Conservation (phyloP, 2,113 vertebrate genomes). For the Riparia riparia region DNA sequence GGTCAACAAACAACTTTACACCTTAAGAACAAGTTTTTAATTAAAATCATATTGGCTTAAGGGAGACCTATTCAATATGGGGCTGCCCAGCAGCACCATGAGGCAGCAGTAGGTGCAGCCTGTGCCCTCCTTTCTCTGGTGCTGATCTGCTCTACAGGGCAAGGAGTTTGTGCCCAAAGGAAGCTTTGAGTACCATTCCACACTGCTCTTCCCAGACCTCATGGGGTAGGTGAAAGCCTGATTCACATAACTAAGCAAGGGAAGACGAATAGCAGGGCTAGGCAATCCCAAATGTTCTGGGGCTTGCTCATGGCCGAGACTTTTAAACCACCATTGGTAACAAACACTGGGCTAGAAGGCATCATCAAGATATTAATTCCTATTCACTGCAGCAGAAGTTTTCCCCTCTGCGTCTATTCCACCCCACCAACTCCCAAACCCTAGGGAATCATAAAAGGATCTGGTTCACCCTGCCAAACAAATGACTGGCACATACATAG, state of each 20-base stretch:
- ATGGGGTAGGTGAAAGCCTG: background rate
- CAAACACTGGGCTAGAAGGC: background rate
- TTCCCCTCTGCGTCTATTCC: accelerated
- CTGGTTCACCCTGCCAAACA: background rate
- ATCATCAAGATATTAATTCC: background rate
- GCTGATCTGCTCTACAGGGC: background rate
- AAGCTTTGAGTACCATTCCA: background rate
- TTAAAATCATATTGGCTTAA: background rate
- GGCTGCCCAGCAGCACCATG: background rate
- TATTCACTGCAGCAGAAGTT: background rate
- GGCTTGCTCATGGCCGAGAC: background rate
- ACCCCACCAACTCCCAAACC: background rate
- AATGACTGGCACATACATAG: background rate
- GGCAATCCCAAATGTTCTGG: background rate
- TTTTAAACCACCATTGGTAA: background rate
- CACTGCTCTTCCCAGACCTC: background rate
- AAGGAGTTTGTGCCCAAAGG: background rate
- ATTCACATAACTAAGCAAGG: background rate
- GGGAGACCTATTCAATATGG: background rate
- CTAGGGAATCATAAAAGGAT: background rate
- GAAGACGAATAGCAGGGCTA: background rate
- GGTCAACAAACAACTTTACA: background rate
- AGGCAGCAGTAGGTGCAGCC: background rate
- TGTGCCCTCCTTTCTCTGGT: background rate
- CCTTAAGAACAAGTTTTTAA: background rate